These are phyloP conservation scores for Pogona vitticeps DNA, from an alignment of 2,113 vertebrate species.

Conservation along the genomic window DNA sequence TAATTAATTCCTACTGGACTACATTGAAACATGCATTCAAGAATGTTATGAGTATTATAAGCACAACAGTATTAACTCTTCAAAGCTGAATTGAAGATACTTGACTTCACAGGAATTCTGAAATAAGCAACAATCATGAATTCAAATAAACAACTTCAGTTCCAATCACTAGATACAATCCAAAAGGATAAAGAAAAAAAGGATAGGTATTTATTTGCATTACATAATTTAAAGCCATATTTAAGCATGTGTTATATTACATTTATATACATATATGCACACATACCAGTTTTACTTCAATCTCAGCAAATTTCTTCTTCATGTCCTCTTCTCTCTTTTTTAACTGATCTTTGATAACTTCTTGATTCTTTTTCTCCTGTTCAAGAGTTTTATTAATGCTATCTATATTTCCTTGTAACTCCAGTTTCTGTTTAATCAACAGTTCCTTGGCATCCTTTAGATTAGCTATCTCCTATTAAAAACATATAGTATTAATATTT, in stretches of 20 bases:
- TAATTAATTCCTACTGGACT: no score
- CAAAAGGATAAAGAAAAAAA: not conserved
- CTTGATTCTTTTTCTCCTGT: conserved; percentile 84
- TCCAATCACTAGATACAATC: not conserved
- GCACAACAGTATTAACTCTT: not conserved
- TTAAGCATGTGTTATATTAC: not conserved
- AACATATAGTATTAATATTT: conserved; percentile 12
- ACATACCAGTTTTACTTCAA: conserved; percentile 82
- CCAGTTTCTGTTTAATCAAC: conserved; percentile 95
- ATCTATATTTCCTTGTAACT: conserved; percentile 87
- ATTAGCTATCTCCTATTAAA: conserved; percentile 84
- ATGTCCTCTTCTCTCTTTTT: conserved; percentile 84
- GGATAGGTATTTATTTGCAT: not conserved
- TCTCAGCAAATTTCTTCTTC: conserved; percentile 78
- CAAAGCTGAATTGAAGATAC: conserved; percentile 7
- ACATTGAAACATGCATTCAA: no score
- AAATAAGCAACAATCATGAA: not conserved
- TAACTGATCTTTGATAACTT: conserved; percentile 80
- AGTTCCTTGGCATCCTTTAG: conserved; percentile 91
- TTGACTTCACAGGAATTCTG: conserved; percentile 6
- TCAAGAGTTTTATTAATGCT: conserved; percentile 76
- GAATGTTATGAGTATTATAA: no score
- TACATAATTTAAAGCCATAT: not conserved
- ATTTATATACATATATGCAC: not conserved
- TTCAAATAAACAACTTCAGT: conserved; percentile 4